Conservation (phyloP, 2,888 invertebrate species). For the Eretmocerus hayati region DNA sequence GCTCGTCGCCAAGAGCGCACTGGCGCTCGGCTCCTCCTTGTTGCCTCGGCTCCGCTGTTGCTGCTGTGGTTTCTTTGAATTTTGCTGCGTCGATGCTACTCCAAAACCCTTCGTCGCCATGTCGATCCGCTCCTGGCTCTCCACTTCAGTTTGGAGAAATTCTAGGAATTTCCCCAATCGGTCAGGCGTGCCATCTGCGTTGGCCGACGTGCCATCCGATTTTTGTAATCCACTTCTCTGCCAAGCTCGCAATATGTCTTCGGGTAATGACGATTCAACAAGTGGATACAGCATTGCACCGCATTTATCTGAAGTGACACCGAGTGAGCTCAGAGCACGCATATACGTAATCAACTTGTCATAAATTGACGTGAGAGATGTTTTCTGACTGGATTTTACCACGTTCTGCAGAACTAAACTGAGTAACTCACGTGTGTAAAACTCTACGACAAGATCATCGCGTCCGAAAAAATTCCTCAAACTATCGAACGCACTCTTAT, state of each 20-base stretch:
- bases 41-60: neutral
- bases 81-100: neutral
- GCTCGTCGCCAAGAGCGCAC: neutral
- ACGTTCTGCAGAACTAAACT: constrained; percentile 29
- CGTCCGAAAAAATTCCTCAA: constrained; percentile 27
- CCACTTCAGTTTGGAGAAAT: constrained; percentile 15
- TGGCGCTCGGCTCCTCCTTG: neutral
- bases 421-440: constrained; percentile 31
- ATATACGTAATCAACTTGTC: neutral
- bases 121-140: constrained; percentile 17
- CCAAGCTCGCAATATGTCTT: neutral
- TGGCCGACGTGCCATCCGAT: neutral
- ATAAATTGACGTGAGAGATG: neutral
- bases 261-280: neutral
- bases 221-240: neutral
- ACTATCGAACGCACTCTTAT: constrained; percentile 24
- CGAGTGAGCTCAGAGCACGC: neutral
- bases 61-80: neutral
- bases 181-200: neutral
- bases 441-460: constrained; percentile 29
- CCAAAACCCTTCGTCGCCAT: constrained; percentile 14
- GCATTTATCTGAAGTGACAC: neutral
- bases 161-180: constrained; percentile 3
- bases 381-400: neutral
- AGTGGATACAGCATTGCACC: neutral